Evolutionary conservation across 2,113 vertebrate species (phyloP), one percentile per base, ranked within the genome.

Genomic region (Myanophis thanlyinensis): DNA sequence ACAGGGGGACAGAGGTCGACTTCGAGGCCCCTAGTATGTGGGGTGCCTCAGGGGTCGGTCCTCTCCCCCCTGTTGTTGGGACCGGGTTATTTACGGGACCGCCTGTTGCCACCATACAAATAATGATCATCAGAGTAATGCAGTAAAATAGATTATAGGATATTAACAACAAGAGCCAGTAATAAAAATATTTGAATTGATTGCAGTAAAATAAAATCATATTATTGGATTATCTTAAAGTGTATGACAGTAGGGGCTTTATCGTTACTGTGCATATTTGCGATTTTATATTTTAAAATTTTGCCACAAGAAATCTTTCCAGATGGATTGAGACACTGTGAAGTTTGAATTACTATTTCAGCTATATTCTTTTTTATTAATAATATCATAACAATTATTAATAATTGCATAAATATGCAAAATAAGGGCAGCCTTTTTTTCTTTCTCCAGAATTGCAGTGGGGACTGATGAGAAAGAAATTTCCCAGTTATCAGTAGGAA

Each of bases 311-410:
- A 54, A 20, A 47, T 30, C 73, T 89, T 93, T 92, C 93, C 85
- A 93, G 95, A 11, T 2, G 3, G 48, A 90, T 91, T 92, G 93
- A 94, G 90, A 44, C 48, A 62, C 84, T 30, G 44, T 94, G 51
- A 40, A 53, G 51, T 92, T 91, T 92, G n/a, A 89, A 22, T 88
- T 89, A 85, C 93, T 49, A 85, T 11, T 87, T 89, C 90, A 85
- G 48, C 51, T 59, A 25, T 44, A 59, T 62, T 47, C 22, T 44
- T 62, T 89, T 62, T 59, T 88, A 92, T 94, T 47, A 85, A 47
- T 35, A 15, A 51, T 59, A 59, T 11, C 8, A 85, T 25, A 47
- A 85, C 23, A 4, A 86, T 46, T 49, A 15, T 30, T 12, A 49
- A 87, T 15, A n/a, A 49, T 30, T n/a, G 48, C 48, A 49, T 49